Evolutionary conservation across 2,888 invertebrate species (phyloP), one percentile per base, ranked within the genome.

Genomic region (Thera obeliscata): DNA sequence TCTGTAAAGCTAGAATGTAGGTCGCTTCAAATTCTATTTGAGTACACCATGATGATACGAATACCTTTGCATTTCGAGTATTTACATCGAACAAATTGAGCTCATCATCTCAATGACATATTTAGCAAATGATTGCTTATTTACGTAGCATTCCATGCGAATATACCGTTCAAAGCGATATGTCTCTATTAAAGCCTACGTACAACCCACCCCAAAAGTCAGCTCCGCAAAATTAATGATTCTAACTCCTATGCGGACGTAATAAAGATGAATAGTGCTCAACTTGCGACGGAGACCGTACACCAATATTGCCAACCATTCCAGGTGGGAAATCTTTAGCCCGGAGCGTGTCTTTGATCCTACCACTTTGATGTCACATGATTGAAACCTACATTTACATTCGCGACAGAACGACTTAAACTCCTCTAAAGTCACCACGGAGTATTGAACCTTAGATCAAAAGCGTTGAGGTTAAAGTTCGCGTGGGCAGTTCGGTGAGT

Each of bases 311-410:
- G 73, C 73, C 76, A 75, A 70, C 73, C 78, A 78, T 81, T 83
- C 82, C 84, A 82, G 83, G 80, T 78, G 78, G 78, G 78, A 78
- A 78, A 80, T 81, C 81, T 77, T 74, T 74, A 74, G 69, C 79
- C 76, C 76, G 74, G 75, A 75, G 76, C 76, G 73, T 71, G 72
- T 74, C 81, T 82, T 84, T 84, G 83, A 83, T 79, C 74, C 81
- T 74, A 66, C 75, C 72, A 75, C 79, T 79, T 80, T 80, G 79
- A 80, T 79, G 78, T 77, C 71, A 73, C 69, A 76, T 80, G 78
- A 80, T 78, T 80, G 78, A 77, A 76, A 78, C 75, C 74, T 75
- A 76, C 74, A 70, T 57, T 57, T 64, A 58, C 55, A 56, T 55
- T 65, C 35, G n/a, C 5, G 36, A 8, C 12, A 64, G 43, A 71